Conservation (phyloP, 2,888 invertebrate genomes). For the Neoaliturus tenellus region DNA sequence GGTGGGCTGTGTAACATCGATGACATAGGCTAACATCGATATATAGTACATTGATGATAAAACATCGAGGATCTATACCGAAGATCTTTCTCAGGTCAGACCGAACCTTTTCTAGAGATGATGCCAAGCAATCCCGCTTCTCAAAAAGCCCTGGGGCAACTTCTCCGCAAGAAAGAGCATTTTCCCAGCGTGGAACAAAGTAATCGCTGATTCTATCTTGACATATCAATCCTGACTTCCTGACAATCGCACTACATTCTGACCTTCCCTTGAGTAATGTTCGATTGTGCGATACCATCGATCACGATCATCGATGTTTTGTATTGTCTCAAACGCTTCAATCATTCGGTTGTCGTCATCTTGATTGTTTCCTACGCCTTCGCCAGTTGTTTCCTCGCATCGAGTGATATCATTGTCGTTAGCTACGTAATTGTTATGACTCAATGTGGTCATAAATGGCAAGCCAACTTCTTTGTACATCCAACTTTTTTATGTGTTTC, state of each 20-base stretch:
- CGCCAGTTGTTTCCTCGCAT: neutral
- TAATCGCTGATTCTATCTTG: neutral
- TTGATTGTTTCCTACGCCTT: neutral
- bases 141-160: no score
- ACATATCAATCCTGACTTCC: constrained; percentile 14
- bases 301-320: constrained; percentile 4
- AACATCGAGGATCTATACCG: no score
- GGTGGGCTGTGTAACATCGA: no score
- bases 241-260: neutral
- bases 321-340: neutral
- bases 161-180: neutral
- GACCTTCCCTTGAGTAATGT: constrained; percentile 6
- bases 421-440: neutral
- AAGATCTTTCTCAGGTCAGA: no score
- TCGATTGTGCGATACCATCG: neutral
- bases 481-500: no score
- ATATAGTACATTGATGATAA: no score
- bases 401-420: neutral
- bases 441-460: neutral
- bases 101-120: no score
- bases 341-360: constrained; percentile 33
- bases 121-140: no score
- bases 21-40: no score
- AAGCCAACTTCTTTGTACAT: no score
- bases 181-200: neutral